Percentiles rank a stretch among this genome's conserved stretches.
phyloP scores from a whole-genome alignment of 2,113 vertebrate species.

The Scopus umbretta region DNA sequence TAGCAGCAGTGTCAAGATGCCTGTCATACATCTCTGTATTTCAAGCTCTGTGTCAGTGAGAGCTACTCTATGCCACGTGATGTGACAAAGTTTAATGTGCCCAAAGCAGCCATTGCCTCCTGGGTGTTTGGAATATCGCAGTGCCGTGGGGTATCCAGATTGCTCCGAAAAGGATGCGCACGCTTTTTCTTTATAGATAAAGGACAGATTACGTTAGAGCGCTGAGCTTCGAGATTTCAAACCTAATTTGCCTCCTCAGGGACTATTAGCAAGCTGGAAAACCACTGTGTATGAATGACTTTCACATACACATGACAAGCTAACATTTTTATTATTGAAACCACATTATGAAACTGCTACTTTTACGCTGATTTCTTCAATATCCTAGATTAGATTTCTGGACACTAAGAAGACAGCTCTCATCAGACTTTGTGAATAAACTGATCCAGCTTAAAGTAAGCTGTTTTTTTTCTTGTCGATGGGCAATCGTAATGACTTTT shows the following conservation, averaged over 20 bases:
- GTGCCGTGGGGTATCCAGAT: accelerated
- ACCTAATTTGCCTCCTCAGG: not conserved
- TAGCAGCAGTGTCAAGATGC: not conserved
- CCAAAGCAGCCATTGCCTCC: not conserved
- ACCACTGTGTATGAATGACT: not conserved
- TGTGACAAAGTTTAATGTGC: not conserved
- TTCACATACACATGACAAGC: not conserved
- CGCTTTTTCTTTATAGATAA: not conserved
- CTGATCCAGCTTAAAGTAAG: not conserved
- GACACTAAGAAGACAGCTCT: not conserved
- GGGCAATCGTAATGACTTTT: not conserved
- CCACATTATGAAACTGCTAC: not conserved
- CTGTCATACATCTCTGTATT: not conserved
- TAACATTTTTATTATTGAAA: not conserved
- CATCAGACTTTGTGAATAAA: slow-evolving; percentile 9
- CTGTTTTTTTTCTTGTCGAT: not conserved
- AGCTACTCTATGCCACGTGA: not conserved
- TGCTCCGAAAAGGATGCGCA: not conserved
- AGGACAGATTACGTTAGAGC: not conserved
- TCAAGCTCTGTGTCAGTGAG: not conserved
- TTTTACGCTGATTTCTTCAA: not conserved
- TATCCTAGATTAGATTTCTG: slow-evolving; percentile 3
- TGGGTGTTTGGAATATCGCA: not conserved
- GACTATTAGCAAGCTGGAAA: not conserved
- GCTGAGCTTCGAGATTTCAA: not conserved